Evolutionary conservation across 2,113 vertebrate genomes (phyloP).

Genomic region (Antennarius striatus): DNA sequence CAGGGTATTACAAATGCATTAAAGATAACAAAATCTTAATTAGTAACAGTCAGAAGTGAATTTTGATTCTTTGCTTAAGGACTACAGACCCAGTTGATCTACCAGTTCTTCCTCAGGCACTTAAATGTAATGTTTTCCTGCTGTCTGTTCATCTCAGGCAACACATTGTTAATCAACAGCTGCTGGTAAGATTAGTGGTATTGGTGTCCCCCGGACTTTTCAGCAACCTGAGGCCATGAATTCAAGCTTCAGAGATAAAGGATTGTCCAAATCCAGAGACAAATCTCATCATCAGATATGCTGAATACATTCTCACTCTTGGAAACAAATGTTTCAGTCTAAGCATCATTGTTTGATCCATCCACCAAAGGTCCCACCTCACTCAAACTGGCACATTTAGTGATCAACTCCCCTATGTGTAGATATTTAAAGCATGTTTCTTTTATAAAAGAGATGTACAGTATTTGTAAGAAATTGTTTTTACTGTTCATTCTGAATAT

Average conservation of each 20-base stretch:
- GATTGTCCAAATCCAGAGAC: not conserved
- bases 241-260: not conserved
- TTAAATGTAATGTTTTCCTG: not conserved
- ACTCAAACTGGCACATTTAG: not conserved
- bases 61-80: not conserved
- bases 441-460: not conserved
- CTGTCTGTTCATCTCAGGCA: constrained; percentile 3
- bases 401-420: not conserved
- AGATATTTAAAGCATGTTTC: not conserved
- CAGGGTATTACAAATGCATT: no score
- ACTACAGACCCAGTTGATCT: not conserved
- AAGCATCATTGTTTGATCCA: not conserved
- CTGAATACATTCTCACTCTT: not conserved
- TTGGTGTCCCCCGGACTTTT: constrained; percentile 4
- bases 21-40: not conserved
- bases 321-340: not conserved
- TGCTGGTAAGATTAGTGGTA: not conserved
- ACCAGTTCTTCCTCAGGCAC: not conserved
- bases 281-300: not conserved
- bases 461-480: not conserved
- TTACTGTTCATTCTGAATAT: not conserved
- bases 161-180: not conserved
- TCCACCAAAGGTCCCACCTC: not conserved
- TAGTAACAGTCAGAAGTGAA: not conserved
- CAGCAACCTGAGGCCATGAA: constrained; percentile 1